Conservation (phyloP, 2,797 vertebrate genomes). For the Pelochelys cantorii region DNA sequence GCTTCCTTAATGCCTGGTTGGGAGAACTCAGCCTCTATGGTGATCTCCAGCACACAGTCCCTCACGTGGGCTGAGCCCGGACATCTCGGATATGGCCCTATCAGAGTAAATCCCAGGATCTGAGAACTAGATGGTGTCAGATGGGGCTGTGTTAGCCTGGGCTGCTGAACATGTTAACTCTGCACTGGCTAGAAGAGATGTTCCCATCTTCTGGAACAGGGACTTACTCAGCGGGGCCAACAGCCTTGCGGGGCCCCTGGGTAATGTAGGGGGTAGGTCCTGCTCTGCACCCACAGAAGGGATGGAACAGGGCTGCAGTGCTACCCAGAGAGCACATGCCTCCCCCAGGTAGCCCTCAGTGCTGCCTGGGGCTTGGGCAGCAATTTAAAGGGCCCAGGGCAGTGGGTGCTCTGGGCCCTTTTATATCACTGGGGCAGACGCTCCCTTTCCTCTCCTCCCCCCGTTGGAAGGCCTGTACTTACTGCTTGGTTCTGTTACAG, state of each 20-base stretch:
- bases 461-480: constrained; percentile 57
- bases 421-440: too few species aligned
- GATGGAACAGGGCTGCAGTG: too few species aligned
- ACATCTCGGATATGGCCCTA: not conserved
- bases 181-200: not conserved
- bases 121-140: not conserved
- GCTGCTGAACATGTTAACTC: not conserved
- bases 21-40: not conserved
- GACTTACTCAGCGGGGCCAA: constrained; percentile 79
- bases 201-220: not conserved
- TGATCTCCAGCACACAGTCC: not conserved
- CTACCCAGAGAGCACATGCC: too few species aligned
- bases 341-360: too few species aligned
- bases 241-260: too few species aligned
- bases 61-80: not conserved
- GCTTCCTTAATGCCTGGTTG: not conserved
- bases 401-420: too few species aligned
- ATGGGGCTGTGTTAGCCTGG: not conserved
- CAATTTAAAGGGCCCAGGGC: too few species aligned
- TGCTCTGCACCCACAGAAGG: too few species aligned
- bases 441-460: too few species aligned
- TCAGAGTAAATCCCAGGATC: not conserved
- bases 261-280: too few species aligned
- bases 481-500: constrained; percentile 82
- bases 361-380: too few species aligned